Evolutionary conservation across 2,797 vertebrate genomes (phyloP).

Genomic region (Characodon lateralis): DNA sequence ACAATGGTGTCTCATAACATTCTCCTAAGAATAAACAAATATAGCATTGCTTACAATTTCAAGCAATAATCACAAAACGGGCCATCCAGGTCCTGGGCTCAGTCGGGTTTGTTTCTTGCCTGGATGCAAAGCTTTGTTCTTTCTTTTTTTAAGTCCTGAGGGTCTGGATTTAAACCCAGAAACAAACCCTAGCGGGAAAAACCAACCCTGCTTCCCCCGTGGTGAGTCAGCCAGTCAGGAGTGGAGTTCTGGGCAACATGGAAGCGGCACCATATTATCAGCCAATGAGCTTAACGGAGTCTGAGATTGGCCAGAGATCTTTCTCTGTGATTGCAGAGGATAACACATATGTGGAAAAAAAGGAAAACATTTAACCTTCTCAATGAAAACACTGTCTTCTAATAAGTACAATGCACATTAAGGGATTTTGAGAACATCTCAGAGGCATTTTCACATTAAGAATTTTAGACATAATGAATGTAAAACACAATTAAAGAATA

Average conservation of each 20-base stretch:
- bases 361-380: neutral
- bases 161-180: neutral
- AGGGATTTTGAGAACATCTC: neutral
- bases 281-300: neutral
- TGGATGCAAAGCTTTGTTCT: neutral
- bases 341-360: neutral
- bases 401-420: neutral
- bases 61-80: neutral
- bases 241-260: neutral
- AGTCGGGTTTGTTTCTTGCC: neutral
- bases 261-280: neutral
- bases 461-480: neutral
- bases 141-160: neutral
- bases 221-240: neutral
- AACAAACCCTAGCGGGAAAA: neutral
- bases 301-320: neutral
- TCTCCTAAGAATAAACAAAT: neutral
- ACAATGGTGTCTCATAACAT: neutral
- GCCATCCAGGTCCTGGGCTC: neutral
- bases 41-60: neutral
- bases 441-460: neutral
- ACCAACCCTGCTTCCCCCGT: neutral
- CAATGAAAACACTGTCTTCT: neutral
- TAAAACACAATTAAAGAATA: neutral
- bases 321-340: neutral